Base-by-base conservation (phyloP, 2,113 vertebrate species). In the Lonchura striata region DNA sequence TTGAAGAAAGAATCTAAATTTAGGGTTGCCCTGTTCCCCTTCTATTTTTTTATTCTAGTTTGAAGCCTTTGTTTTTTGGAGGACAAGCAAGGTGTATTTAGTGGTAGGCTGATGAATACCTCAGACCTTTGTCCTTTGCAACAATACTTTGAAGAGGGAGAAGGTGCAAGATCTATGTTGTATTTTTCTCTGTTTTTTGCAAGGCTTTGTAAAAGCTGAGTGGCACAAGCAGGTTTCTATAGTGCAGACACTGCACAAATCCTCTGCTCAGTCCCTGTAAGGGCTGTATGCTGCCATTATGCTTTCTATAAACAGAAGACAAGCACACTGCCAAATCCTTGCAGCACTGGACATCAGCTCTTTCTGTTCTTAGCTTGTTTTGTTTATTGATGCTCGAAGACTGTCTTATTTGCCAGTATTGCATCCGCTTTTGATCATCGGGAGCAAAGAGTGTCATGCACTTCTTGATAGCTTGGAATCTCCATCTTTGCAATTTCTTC, bases 271-370 rank as follows among this genome's bases (percentile, higher is more conserved):
- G 68, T 56, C 85, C 68, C 94, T 95, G 79, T 68, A 88, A 84
- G 63, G 53, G 61, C 77, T 91, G 37, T 25, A 1, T 33, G 35
- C 94, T 93, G 88, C 94, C 85, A 88, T 95, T 93, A 75, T 37
- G 72, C 86, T 88, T 89, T 95, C 94, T 96, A 91, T 96, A 94
- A 96, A 95, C 83, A 92, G 95, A 84, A 87, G 91, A 71, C 39
- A 49, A 95, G 81, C 37, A 46, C 20, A 10, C 72, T 94, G 95
- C 96, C 95, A 97, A 87, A 86, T 82, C 82, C 61, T 71, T n/a
- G 83, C 88, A 94, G 88, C 14, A 1, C 69, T 68, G 83, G 61
- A 46, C 41, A 66, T 86, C 74, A 84, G 74, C 70, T 71, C 83
- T 83, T 86, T 92, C 92, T 95, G 90, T 86, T 83, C 95, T 84